Evolutionary conservation across 2,888 invertebrate genomes (phyloP).

Genomic region (Dorcus parallelipipedus): DNA sequence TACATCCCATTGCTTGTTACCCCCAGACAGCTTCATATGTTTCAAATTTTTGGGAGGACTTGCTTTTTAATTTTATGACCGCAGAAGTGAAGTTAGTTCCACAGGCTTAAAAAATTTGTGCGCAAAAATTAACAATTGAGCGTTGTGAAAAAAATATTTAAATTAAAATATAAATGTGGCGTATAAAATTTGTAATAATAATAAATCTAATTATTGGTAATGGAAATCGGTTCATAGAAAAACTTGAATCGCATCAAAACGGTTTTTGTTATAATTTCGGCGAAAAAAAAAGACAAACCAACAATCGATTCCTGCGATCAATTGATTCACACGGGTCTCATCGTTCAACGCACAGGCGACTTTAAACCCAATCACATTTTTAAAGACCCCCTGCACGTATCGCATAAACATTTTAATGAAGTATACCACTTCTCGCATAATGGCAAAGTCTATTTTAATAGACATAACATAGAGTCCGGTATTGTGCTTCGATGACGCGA

Average conservation of each 20-base stretch:
- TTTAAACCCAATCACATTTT: constrained; percentile 28
- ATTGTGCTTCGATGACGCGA: constrained; percentile 43
- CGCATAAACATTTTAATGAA: constrained; percentile 50
- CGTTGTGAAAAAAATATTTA: no score
- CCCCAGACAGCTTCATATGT: constrained; percentile 15
- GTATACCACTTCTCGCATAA: constrained; percentile 46
- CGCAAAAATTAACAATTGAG: no score
- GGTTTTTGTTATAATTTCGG: background rate
- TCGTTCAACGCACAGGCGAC: constrained; percentile 20
- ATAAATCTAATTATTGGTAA: background rate
- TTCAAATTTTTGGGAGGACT: constrained; percentile 6
- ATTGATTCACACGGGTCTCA: constrained; percentile 27
- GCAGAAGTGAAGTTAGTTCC: no score
- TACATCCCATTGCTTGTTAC: constrained; percentile 37
- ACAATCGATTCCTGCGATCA: constrained; percentile 8
- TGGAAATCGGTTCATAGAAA: background rate
- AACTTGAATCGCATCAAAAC: background rate
- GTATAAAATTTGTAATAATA: no score
- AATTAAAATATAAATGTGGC: no score
- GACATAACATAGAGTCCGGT: constrained; percentile 43
- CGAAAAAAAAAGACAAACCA: background rate
- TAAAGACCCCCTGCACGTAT: constrained; percentile 40
- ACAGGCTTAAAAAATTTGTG: no score
- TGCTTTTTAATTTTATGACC: no score
- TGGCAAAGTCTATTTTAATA: constrained; percentile 48